Base-by-base conservation (phyloP, 2,113 vertebrate species). In the Zingel zingel region DNA sequence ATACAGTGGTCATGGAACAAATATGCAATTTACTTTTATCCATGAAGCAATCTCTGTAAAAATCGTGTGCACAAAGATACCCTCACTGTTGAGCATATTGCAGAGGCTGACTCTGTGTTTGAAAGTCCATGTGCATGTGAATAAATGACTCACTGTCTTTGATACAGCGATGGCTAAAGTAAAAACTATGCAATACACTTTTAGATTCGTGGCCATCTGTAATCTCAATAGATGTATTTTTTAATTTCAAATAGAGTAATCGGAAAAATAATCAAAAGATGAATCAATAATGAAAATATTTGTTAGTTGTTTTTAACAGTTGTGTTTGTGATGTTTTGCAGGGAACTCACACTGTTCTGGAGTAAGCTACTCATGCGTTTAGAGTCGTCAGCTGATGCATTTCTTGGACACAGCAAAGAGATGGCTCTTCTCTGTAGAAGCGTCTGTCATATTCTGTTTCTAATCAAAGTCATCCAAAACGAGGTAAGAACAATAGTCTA, bases 401-500 rank as follows among this genome's bases (percentile, higher is more conserved):
- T 99, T 94, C 96, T 99, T 85, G 96, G 97, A 85, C 97, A 96
- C 90, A 97, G 98, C 93, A 97, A 97, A 89, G 96, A 98, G 61
- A 96, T 99, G 94, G 97, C 97, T 91, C 95, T 97, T 88, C 96
- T 99, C 91, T 98, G 98, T 77, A 97, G 97, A 94, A 99, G 97
- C 63, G 98, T 99, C 65, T 99, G 99, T 94, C 98, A 99, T 92
- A 98, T 99, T 94, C 98, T 99, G 94, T 99, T 99, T 93, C 95
- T 99, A 86, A 99, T 99, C 94, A 99, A 99, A 96, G 97, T 99
- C 88, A 97, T 99, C 91, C 99, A 99, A 94, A 99, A 98, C 83
- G 98, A 99, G 97, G 98, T 99, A 96, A 97, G 95, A 25, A 71
- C 77, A 70, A n/a, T 6, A 16, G 53, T n/a, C 43, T 14, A 3